Percentiles rank a stretch among this genome's conserved stretches.
Conservation (phyloP, 2,888 invertebrate species). For the Drosophila neonasuta region DNA sequence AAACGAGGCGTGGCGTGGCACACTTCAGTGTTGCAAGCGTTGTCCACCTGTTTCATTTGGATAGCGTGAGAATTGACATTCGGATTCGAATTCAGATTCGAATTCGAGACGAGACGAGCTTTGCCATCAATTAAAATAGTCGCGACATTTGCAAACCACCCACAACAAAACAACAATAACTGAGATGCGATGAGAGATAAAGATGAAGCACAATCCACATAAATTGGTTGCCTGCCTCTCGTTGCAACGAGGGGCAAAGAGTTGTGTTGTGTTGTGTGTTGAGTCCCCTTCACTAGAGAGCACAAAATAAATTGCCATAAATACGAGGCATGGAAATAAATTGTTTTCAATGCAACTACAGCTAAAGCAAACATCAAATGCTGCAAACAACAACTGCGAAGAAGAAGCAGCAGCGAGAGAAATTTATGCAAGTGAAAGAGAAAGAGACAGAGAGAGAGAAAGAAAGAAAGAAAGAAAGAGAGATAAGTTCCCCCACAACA, state of each 20-base stretch:
- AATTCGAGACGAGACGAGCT: background rate
- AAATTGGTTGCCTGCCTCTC: slow-evolving; percentile 27
- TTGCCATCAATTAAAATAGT: slow-evolving; percentile 49
- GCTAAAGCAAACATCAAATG: slow-evolving; percentile 25
- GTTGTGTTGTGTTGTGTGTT: slow-evolving; percentile 23
- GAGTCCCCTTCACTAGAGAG: slow-evolving; percentile 43
- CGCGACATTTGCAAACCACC: slow-evolving; percentile 44
- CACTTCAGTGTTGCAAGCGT: background rate
- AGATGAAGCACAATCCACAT: slow-evolving; percentile 27
- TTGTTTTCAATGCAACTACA: slow-evolving; percentile 74
- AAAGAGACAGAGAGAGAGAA: too few species aligned
- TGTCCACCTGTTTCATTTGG: slow-evolving; percentile 43
- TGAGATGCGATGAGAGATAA: background rate
- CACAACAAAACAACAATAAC: slow-evolving; percentile 9
- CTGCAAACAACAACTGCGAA: slow-evolving; percentile 17
- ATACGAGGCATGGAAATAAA: slow-evolving; percentile 71
- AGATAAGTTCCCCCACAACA: slow-evolving; percentile 26
- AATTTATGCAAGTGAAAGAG: slow-evolving; percentile 61
- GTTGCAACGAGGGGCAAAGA: background rate
- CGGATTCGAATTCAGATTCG: slow-evolving; percentile 7
- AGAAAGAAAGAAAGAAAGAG: too few species aligned
- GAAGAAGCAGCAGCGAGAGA: slow-evolving; percentile 17
- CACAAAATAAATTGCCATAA: slow-evolving; percentile 72
- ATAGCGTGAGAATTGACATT: slow-evolving; percentile 44
- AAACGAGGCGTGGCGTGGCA: slow-evolving; percentile 37